phyloP scores from a whole-genome alignment of 92 coral and sea anemone species.

The Paramuricea clavata region DNA sequence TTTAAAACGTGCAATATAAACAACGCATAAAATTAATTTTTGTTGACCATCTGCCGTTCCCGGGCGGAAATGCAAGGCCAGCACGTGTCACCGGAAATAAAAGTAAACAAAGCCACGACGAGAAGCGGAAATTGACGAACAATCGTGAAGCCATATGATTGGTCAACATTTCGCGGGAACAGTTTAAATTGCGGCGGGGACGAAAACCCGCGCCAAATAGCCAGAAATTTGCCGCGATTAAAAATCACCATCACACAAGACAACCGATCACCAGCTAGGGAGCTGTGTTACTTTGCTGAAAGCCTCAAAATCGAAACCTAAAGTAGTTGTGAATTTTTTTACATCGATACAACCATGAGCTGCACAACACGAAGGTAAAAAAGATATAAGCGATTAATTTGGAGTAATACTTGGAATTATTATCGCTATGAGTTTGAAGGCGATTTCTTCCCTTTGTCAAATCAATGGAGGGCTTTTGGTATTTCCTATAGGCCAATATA shows the following conservation, averaged over 20 bases:
- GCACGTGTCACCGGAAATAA: conserved; percentile 50
- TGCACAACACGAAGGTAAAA: conserved; percentile 32
- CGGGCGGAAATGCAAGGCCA: background rate
- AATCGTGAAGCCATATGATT: conserved; percentile 23
- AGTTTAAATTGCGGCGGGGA: conserved; percentile 26
- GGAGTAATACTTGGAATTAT: background rate
- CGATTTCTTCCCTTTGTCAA: background rate
- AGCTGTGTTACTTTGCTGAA: background rate
- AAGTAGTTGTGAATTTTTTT: background rate
- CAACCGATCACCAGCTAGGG: background rate
- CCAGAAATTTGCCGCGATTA: conserved; percentile 26
- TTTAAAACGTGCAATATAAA: conserved; percentile 8
- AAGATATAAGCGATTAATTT: background rate
- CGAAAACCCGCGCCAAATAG: conserved; percentile 26
- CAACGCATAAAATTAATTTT: background rate
- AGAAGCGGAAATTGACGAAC: background rate
- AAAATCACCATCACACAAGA: background rate
- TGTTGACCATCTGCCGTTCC: background rate
- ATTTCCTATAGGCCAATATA: background rate
- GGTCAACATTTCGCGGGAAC: conserved; percentile 40
- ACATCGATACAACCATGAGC: conserved; percentile 17
- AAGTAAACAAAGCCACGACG: conserved; percentile 45
- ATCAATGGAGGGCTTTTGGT: conserved; percentile 1
- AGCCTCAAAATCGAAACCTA: conserved; percentile 7
- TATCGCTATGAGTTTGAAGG: background rate